phyloP scores from a whole-genome alignment of 2,113 vertebrate genomes.

The Dolichallabes microphthalmus region DNA sequence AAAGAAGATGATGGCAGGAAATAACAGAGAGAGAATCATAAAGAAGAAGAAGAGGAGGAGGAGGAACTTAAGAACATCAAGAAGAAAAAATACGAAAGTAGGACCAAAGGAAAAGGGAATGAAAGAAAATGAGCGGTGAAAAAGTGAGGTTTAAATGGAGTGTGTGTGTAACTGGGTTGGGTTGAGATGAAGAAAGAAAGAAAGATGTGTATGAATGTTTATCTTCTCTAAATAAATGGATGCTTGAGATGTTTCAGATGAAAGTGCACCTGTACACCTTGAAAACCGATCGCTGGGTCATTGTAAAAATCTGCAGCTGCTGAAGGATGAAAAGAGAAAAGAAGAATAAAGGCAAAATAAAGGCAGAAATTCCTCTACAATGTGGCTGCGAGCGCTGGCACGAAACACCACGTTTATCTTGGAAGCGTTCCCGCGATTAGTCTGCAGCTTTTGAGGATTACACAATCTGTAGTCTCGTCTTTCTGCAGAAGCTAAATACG shows the following conservation, averaged over 20 bases:
- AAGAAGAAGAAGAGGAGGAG: background rate
- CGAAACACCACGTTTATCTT: slow-evolving; percentile 39
- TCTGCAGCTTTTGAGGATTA: slow-evolving; percentile 17
- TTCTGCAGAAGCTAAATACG: slow-evolving; percentile 36
- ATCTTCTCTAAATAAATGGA: background rate
- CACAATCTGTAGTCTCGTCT: slow-evolving; percentile 12
- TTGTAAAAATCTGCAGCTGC: background rate
- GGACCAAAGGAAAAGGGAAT: background rate
- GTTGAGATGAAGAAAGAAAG: background rate
- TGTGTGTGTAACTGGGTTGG: background rate
- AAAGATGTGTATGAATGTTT: background rate
- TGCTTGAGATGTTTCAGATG: background rate
- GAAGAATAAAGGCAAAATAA: background rate
- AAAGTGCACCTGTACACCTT: background rate
- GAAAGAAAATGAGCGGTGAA: background rate
- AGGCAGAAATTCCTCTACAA: background rate
- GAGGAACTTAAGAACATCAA: background rate
- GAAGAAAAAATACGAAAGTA: background rate
- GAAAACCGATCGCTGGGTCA: background rate
- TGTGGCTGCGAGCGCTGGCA: background rate
- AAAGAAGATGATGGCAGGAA: background rate
- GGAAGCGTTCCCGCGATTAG: slow-evolving; percentile 12
- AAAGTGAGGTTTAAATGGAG: background rate
- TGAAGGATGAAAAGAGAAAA: background rate
- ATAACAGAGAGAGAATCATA: background rate